phyloP scores from a whole-genome alignment of 2,888 invertebrate species.

The Lasioglossum oenotherae region DNA sequence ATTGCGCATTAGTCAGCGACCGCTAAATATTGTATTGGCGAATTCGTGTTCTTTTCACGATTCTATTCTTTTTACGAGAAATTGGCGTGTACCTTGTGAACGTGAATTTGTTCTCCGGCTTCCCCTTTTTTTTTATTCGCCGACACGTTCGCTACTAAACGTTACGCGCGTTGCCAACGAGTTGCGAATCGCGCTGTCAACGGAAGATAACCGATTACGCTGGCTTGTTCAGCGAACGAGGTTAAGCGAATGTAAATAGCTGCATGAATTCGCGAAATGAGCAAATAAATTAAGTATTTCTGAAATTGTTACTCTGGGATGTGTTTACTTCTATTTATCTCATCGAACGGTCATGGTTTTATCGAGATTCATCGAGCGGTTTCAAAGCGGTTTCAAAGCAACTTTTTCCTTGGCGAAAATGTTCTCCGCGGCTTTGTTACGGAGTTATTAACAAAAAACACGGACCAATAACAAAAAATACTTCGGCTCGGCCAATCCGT shows the following conservation, averaged over 20 bases:
- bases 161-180: not conserved
- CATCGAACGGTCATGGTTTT: no score
- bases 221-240: not conserved
- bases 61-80: slow-evolving; percentile 35
- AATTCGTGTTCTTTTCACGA: slow-evolving; percentile 33
- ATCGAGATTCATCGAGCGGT: no score
- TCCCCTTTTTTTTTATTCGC: not conserved
- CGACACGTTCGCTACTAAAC: not conserved
- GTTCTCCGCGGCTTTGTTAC: no score
- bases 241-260: not conserved
- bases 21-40: slow-evolving; percentile 42
- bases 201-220: not conserved
- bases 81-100: slow-evolving; percentile 21
- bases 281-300: slow-evolving; percentile 11
- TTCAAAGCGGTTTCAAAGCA: no score
- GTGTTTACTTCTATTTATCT: not conserved
- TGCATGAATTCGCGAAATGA: not conserved
- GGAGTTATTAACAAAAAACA: no score
- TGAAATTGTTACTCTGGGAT: not conserved
- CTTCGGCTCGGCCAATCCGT: no score
- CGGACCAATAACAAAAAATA: no score
- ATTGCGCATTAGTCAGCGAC: slow-evolving; percentile 41
- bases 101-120: slow-evolving; percentile 19
- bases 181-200: not conserved
- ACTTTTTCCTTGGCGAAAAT: no score